Evolutionary conservation across 1,140 invertebrate genomes (phyloP), one percentile per base, ranked within the genome.

Genomic region (Venturia canescens): DNA sequence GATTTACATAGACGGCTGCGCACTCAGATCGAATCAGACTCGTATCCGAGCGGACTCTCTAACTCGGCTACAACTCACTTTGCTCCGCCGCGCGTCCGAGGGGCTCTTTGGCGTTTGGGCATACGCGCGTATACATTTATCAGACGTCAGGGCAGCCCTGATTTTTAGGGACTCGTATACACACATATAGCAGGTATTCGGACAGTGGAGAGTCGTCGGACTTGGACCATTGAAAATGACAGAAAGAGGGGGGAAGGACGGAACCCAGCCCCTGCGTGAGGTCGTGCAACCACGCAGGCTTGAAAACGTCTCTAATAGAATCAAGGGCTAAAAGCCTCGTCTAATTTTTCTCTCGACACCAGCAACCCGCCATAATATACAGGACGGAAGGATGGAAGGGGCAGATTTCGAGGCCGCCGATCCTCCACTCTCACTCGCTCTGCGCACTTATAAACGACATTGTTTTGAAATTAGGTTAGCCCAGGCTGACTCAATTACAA

Each of bases 381-480:
- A 48, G 15, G 70, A 48, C 63, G 38, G 13, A 11, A 44, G 38
- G 38, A 44, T 6, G 38, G 38, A 44, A 11, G 11, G 31, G 0
- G 38, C 80, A 78, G 79, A 80, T 80, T 79, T 79, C 66, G 38
- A 63, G n/a, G n/a, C n/a, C 57, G 38, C 48, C 31, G 29, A 63
- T 70, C 50, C 29, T 26, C 60, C 29, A 0, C n/a, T 27, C 31
- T 34, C 77, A 2, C 57, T 71, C 50, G 13, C 60, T 71, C 50
- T 60, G n/a, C 53, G 60, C 21, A 31, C 50, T 66, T 79, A 66
- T 66, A 84, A 88, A 88, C 84, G 85, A 88, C 86, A 87, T 87
- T 88, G 86, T 89, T 89, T 88, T 83, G 80, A 87, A 87, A 89
- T 89, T 88, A 81, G 83, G 84, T 89, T 89, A 88, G 86, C 86